Percentiles rank a stretch among this genome's conserved stretches.
Evolutionary conservation across 2,797 vertebrate species (phyloP).

Genomic region (Aeoliscus strigatus): DNA sequence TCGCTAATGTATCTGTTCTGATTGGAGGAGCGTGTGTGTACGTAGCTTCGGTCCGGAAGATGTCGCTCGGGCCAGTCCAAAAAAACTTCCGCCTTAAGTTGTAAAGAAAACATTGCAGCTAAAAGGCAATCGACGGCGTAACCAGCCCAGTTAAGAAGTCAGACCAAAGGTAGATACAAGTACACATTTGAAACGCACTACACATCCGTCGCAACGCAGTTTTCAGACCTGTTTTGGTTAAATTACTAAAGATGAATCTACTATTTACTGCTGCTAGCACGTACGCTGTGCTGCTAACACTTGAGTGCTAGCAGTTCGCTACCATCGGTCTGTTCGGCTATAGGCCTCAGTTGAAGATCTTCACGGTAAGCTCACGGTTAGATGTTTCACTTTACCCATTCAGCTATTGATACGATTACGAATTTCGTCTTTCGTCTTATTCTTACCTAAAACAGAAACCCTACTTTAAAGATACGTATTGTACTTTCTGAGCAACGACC

Average conservation of each 20-base stretch:
- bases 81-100: slow-evolving; percentile 80
- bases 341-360: slow-evolving; percentile 43
- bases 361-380: slow-evolving; percentile 3
- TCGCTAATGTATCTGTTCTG: slow-evolving; percentile 9
- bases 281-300: slow-evolving; percentile 38
- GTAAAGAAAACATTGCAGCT: slow-evolving; percentile 75
- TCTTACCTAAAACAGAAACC: neutral
- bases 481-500: slow-evolving; percentile 16
- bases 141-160: slow-evolving; percentile 45
- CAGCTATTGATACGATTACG: neutral
- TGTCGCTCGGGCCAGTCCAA: slow-evolving; percentile 62
- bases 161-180: slow-evolving; percentile 60
- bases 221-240: slow-evolving; percentile 19
- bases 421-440: fast-evolving
- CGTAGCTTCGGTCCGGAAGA: slow-evolving; percentile 66
- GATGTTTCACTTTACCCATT: neutral
- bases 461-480: neutral
- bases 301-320: slow-evolving; percentile 50
- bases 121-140: slow-evolving; percentile 58
- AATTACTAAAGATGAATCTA: slow-evolving; percentile 20
- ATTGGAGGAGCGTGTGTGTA: slow-evolving; percentile 49
- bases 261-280: slow-evolving; percentile 45
- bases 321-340: slow-evolving; percentile 38
- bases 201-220: neutral
- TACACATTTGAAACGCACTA: slow-evolving; percentile 11